Percentiles rank a stretch among this genome's conserved stretches.
phyloP scores from a whole-genome alignment of 2,113 vertebrate species.

The Ranitomeya imitator region DNA sequence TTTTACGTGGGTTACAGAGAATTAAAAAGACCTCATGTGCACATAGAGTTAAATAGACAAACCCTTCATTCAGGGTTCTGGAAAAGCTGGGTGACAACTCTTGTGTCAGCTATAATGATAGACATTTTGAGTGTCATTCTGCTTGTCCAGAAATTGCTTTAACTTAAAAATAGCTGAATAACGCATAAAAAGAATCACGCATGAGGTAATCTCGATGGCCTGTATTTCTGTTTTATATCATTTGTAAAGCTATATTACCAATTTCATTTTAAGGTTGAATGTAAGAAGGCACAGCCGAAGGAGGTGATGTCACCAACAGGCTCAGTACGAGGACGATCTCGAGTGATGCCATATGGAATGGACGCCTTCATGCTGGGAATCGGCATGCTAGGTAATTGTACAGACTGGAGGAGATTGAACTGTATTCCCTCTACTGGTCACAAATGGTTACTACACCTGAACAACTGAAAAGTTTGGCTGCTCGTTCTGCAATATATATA shows the following conservation, averaged over 20 bases:
- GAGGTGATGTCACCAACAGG: conserved; percentile 99
- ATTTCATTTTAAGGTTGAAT: conserved; percentile 88
- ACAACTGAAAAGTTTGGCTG: neutral
- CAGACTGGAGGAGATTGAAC: neutral
- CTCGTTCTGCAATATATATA: no score
- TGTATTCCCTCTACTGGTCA: conserved; percentile 30
- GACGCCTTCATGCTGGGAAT: conserved; percentile 99
- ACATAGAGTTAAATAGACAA: neutral
- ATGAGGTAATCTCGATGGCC: neutral
- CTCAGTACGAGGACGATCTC: conserved; percentile 92
- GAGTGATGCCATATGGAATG: conserved; percentile 99
- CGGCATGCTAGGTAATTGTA: conserved; percentile 94
- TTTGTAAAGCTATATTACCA: neutral
- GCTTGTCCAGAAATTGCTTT: neutral
- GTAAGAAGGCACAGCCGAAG: conserved; percentile 99
- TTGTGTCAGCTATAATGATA: neutral
- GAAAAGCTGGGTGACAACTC: neutral
- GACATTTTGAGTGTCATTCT: neutral
- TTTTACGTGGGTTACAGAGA: no score
- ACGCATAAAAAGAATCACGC: neutral
- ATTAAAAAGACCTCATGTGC: no score
- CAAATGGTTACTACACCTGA: conserved; percentile 18
- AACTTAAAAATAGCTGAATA: neutral
- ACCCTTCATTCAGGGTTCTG: neutral
- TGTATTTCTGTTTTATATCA: neutral